These are phyloP conservation scores for Branchipolynoe longqiensis DNA, from an alignment of 2,888 invertebrate species.

Conservation along the genomic window DNA sequence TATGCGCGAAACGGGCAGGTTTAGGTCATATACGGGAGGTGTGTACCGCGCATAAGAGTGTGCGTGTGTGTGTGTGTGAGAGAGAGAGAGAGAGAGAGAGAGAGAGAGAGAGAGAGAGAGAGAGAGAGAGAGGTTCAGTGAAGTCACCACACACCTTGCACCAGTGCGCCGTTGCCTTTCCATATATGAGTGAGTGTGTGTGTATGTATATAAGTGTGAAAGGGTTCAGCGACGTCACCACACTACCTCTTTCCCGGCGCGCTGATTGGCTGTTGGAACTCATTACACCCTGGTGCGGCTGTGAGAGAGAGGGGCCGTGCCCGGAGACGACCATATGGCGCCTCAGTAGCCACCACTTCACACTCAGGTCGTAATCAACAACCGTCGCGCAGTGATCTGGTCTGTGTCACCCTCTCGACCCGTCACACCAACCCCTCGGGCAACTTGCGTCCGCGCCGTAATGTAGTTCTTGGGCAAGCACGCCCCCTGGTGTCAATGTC, in stretches of 20 bases:
- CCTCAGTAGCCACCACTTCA: background rate
- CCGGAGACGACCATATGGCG: conserved; percentile 21
- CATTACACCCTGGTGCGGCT: conserved; percentile 15
- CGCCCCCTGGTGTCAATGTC: background rate
- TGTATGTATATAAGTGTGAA: background rate
- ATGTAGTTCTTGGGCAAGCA: conserved; percentile 31
- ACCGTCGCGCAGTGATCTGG: conserved; percentile 28
- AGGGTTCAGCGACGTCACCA: conserved; percentile 16
- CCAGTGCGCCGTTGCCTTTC: background rate
- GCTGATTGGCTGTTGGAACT: conserved; percentile 11
- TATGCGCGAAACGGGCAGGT: too few species aligned
- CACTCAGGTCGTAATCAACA: background rate
- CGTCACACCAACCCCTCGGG: conserved; percentile 21
- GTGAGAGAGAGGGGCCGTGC: conserved; percentile 1
- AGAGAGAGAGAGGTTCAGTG: too few species aligned
- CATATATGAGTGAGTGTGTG: background rate
- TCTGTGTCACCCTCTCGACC: conserved; percentile 18
- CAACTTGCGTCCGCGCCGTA: background rate
- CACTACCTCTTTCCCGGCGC: background rate
- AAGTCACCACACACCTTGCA: too few species aligned
- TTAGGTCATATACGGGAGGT: too few species aligned
- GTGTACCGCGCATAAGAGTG: too few species aligned
- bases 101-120: too few species aligned
- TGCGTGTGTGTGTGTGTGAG: too few species aligned
- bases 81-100: too few species aligned